Evolutionary conservation across 1,140 invertebrate genomes (phyloP), one percentile per base, ranked within the genome.

Genomic region (Zophobas atratus): DNA sequence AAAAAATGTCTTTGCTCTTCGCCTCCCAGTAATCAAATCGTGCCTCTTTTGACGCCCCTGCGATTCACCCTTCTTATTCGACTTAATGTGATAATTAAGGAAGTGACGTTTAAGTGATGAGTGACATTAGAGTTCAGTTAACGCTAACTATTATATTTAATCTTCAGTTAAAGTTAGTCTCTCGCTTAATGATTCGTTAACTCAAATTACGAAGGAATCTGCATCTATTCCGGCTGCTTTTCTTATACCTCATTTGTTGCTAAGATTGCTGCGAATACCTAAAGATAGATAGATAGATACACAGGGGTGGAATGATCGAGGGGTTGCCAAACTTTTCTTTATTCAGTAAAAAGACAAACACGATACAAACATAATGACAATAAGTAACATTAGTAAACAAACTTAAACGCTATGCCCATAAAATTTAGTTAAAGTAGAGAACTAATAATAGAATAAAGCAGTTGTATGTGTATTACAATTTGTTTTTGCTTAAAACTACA

Each of bases 101-200:
- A 80, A 80, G 82, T 84, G 84, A 84, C 84, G 81, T 83, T 83
- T 84, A 85, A 85, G 82, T 83, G 84, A 85, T 85, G 84, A 81
- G 79, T 84, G 84, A 85, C 84, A 85, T 85, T 85, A 85, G 80
- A 82, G 84, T 79, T 79, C 82, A 80, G 81, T 81, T 80, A 67
- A 82, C 83, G 82, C 76, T 79, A 84, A 85, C 84, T 85, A 85
- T 85, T 84, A 85, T 85, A 85, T 85, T 85, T 85, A 85, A 84
- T 85, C 84, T 85, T 82, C 81, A 84, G 84, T 84, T 84, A 84
- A 84, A 84, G 84, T 85, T 82, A 73, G 80, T 78, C 49, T 73
- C 49, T 77, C 77, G 84, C 80, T 84, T 84, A 85, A 85, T 85
- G 84, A 84, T 82, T 83, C 84, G 84, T 85, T 84, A 85, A 85